These are phyloP conservation scores for Motacilla alba DNA, from an alignment of 2,113 vertebrate genomes.

Conservation along the genomic window DNA sequence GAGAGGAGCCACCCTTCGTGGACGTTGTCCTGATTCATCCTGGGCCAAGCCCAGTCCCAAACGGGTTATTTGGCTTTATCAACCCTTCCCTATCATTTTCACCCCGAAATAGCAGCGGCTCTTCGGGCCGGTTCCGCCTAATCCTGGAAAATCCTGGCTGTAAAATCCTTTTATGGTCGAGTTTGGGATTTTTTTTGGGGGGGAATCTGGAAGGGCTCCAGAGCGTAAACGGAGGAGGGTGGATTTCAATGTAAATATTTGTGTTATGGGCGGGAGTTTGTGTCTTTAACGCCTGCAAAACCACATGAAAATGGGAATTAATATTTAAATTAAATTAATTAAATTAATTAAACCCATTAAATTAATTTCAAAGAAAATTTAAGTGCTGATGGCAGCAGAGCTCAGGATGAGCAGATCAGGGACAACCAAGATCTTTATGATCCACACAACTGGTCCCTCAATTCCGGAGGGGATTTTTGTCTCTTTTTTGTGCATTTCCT, in stretches of 20 bases:
- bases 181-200: not conserved
- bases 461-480: not conserved
- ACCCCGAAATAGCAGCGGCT: constrained; percentile 61
- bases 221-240: not conserved
- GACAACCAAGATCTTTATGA: fast-evolving
- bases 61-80: constrained; percentile 59
- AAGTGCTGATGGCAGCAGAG: not conserved
- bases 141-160: not conserved
- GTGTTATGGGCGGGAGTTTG: not conserved
- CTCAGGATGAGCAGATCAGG: not conserved
- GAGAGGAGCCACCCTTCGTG: constrained; percentile 51
- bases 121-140: constrained; percentile 17
- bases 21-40: constrained; percentile 68
- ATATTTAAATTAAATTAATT: not conserved
- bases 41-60: constrained; percentile 39
- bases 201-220: not conserved
- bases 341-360: not conserved
- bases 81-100: constrained; percentile 54
- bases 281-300: fast-evolving
- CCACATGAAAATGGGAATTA: not conserved
- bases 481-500: not conserved
- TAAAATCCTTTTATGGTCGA: not conserved
- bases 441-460: fast-evolving
- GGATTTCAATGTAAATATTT: not conserved
- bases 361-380: not conserved